Conservation (phyloP, 1,140 invertebrate genomes). For the Galendromus occidentalis region DNA sequence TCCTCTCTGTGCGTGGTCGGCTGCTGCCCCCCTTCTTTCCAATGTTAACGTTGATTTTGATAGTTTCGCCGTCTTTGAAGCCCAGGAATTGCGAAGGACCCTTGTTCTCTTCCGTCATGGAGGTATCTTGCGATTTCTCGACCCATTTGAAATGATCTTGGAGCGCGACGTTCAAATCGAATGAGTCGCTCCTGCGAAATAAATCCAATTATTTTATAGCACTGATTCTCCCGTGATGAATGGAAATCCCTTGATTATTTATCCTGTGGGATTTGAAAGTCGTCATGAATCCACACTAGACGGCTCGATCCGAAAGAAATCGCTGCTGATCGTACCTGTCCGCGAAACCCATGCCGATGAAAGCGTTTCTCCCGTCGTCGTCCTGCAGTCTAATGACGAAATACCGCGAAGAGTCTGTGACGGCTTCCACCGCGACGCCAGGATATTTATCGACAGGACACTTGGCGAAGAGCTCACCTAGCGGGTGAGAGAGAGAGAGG, state of each 20-base stretch:
- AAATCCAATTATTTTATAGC: neutral
- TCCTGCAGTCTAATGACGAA: conserved; percentile 91
- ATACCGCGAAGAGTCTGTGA: conserved; percentile 92
- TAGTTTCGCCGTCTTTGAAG: conserved; percentile 95
- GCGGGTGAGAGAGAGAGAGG: too few species aligned
- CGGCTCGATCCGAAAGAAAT: too few species aligned
- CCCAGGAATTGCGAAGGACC: conserved; percentile 64
- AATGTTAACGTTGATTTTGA: conserved; percentile 95
- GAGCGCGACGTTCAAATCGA: conserved; percentile 93
- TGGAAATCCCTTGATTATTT: neutral
- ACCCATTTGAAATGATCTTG: conserved; percentile 85
- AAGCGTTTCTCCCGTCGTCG: conserved; percentile 85
- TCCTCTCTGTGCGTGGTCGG: conserved; percentile 33
- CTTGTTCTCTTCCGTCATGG: conserved; percentile 28
- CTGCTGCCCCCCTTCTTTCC: conserved; percentile 42
- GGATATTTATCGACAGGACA: conserved; percentile 93
- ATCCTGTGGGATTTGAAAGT: neutral
- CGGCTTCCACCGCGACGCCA: conserved; percentile 75
- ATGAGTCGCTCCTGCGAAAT: conserved; percentile 65
- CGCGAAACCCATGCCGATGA: conserved; percentile 88
- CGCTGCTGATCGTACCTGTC: conserved; percentile 34
- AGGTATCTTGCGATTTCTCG: neutral
- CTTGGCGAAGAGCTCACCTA: conserved; percentile 84
- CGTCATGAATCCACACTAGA: too few species aligned
- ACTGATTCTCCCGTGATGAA: neutral